Base-by-base conservation (phyloP, 2,888 invertebrate species). In the Galerucella nymphaeae region DNA sequence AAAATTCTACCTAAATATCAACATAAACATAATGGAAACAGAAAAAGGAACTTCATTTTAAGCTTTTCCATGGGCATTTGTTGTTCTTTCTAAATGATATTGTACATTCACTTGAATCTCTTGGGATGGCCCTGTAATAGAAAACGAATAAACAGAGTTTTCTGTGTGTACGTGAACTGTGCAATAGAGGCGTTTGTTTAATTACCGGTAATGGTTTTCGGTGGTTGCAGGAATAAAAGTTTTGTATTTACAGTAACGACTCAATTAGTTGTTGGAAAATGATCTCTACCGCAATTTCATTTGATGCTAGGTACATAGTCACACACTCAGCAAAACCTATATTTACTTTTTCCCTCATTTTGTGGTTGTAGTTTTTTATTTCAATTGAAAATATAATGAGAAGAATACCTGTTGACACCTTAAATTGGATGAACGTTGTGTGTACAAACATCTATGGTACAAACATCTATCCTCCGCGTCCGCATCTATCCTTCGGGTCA, bases 161-260 rank as follows among this genome's bases (percentile, higher is more conserved):
- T 55, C 18, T 55, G 55, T 16, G 20, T 16, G 14, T 16, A 20
- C 55, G 20, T 55, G 20, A 20, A 20, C 55, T 13, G 18, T 10
- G 11, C 9, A 55, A n/a, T 55, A 55, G 13, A 55, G 20, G 18
- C 55, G 55, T 55, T 55, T 55, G 20, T 58, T 58, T 58, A 58
- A 58, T 58, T 58, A 58, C 30, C 23, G 58, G 30, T 58, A 58
- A 38, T 30, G 20, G 58, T 30, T 20, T 58, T 58, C 20, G 11
- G n/a, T 23, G 14, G 58, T 14, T 14, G 30, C 13, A 58, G 13
- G 58, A 58, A 58, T 58, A 58, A 58, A 58, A 58, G 58, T 58
- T 58, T 58, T 14, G 38, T 30, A 58, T 20, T 38, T 58, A 58
- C 45, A 13, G 14, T 13, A 45, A 45, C 45, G 45, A 45, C 14